phyloP scores from a whole-genome alignment of 1,140 invertebrate species.

The Uloborus diversus region DNA sequence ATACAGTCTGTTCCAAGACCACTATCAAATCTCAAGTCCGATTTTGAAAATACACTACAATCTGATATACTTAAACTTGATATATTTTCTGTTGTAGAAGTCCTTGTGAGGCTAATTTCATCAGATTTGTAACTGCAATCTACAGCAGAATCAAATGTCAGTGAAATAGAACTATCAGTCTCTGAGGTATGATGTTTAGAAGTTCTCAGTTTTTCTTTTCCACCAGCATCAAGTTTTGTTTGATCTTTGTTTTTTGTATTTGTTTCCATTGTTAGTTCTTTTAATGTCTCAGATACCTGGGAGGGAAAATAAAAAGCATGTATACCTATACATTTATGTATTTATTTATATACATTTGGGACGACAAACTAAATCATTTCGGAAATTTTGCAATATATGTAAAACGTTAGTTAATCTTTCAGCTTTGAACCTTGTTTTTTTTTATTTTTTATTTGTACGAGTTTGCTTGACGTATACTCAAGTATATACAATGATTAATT shows the following conservation, averaged over 20 bases:
- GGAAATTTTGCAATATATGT: no score
- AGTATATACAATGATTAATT: no score
- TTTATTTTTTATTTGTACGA: no score
- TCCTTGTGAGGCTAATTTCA: conserved; percentile 2
- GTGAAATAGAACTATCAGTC: conserved; percentile 41
- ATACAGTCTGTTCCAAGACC: conserved; percentile 25
- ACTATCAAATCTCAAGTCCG: conserved; percentile 38
- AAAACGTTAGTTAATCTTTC: no score
- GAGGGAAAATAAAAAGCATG: background rate
- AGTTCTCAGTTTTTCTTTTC: conserved; percentile 9
- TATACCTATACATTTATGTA: background rate
- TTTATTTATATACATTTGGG: no score
- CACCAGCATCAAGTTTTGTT: background rate
- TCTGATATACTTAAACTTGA: conserved; percentile 10
- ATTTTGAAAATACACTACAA: conserved; percentile 5
- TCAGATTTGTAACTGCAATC: conserved; percentile 50
- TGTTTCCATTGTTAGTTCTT: background rate
- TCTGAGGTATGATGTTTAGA: conserved; percentile 12
- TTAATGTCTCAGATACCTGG: background rate
- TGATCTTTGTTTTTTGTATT: background rate
- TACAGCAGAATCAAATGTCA: conserved; percentile 40
- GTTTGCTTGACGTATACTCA: no score
- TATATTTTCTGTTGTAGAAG: conserved; percentile 1
- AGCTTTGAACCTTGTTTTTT: no score
- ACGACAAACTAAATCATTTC: no score